A percentile compares a stretch with the other conserved stretches of the same genome.
Evolutionary conservation across 2,113 vertebrate species (phyloP).

Genomic region (Trogon surrucura): DNA sequence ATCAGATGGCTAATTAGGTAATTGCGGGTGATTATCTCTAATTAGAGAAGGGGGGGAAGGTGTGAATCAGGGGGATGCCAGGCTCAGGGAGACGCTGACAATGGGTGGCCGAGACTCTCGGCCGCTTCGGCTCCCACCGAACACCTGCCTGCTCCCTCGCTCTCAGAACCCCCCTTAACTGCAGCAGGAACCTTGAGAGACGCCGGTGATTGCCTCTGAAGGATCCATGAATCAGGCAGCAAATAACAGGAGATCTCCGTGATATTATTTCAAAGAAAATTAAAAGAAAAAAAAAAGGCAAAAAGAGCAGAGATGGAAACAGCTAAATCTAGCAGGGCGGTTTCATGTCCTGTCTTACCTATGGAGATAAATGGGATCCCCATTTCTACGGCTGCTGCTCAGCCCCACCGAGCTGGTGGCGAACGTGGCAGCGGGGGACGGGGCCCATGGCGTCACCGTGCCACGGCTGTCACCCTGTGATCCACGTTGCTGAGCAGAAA

Average conservation of each 20-base stretch:
- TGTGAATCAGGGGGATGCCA: background rate
- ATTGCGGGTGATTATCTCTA: background rate
- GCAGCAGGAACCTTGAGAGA: background rate
- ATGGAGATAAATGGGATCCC: background rate
- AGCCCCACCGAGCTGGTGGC: background rate
- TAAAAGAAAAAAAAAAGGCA: too few species aligned
- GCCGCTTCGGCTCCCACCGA: fast-evolving
- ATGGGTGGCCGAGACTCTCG: fast-evolving
- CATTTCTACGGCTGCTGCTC: background rate
- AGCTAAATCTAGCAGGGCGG: background rate
- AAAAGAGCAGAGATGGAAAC: background rate
- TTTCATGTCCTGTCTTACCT: background rate
- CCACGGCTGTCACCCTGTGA: background rate
- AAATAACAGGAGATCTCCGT: background rate
- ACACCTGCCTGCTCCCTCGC: background rate
- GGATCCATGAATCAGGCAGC: background rate
- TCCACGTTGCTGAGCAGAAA: background rate
- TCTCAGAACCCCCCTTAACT: background rate
- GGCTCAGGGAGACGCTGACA: background rate
- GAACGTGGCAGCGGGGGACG: background rate
- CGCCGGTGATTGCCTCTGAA: background rate
- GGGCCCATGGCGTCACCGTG: too few species aligned
- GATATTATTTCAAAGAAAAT: background rate
- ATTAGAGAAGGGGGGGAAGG: background rate
- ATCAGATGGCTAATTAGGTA: background rate